These are phyloP conservation scores for Fulmarus glacialis DNA, from an alignment of 2,113 vertebrate species.

Conservation along the genomic window DNA sequence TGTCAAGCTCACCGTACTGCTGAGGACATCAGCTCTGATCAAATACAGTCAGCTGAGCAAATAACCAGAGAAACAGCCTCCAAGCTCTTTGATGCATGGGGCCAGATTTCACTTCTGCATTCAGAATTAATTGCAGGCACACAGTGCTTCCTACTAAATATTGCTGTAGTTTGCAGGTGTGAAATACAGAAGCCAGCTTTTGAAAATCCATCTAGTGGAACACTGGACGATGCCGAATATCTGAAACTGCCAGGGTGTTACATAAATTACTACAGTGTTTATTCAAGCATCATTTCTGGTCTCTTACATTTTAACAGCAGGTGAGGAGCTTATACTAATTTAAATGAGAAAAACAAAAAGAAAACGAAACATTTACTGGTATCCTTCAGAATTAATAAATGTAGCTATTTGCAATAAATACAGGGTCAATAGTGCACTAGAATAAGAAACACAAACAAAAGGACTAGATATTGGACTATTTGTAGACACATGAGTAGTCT, in stretches of 20 bases:
- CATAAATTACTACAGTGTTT: neutral
- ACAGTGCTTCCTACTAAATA: conserved; percentile 22
- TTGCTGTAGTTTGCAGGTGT: conserved; percentile 58
- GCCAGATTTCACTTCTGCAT: conserved; percentile 25
- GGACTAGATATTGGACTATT: neutral
- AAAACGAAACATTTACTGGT: neutral
- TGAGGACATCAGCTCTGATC: neutral
- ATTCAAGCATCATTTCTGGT: neutral
- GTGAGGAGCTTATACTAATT: neutral
- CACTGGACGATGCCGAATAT: neutral
- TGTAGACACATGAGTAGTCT: neutral
- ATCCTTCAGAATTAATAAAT: neutral
- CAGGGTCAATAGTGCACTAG: neutral
- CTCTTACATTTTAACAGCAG: neutral
- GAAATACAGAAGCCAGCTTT: conserved; percentile 53
- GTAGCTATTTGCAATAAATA: neutral
- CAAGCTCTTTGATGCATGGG: neutral
- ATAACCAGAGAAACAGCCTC: neutral
- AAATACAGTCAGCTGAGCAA: conserved; percentile 63
- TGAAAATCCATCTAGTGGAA: neutral
- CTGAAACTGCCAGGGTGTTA: neutral
- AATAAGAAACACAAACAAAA: neutral
- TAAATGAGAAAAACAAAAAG: neutral
- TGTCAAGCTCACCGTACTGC: neutral
- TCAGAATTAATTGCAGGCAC: conserved; percentile 18